Conservation (phyloP, 2,797 vertebrate species). For the Rhynchonycteris naso region DNA sequence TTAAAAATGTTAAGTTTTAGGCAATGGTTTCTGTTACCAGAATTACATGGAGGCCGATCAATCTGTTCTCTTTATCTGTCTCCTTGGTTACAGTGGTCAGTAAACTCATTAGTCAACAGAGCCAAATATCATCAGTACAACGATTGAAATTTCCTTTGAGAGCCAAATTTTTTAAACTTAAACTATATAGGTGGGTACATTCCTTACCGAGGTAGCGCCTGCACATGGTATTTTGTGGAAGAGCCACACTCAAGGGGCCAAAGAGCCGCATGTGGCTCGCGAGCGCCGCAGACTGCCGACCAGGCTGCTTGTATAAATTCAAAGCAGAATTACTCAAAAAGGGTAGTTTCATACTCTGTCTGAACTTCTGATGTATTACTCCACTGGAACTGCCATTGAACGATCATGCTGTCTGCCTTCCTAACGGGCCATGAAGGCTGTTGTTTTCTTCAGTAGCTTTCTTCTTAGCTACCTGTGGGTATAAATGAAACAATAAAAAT, state of each 20-base stretch:
- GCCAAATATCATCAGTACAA: too few relatives aligned
- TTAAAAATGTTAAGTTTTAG: slow-evolving; percentile 47
- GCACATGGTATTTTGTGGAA: too few relatives aligned
- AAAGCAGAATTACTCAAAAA: slow-evolving; percentile 5
- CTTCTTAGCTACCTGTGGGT: neutral
- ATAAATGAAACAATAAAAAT: neutral
- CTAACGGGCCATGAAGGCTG: neutral
- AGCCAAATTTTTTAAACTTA: too few relatives aligned
- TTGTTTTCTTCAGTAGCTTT: neutral
- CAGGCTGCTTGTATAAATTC: neutral
- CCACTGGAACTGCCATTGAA: neutral
- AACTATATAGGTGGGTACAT: too few relatives aligned
- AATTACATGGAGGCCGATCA: neutral
- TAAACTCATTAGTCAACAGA: too few relatives aligned
- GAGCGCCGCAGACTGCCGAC: too few relatives aligned
- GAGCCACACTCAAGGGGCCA: too few relatives aligned
- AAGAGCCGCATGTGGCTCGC: too few relatives aligned
- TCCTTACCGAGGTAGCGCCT: too few relatives aligned
- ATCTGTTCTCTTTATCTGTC: neutral
- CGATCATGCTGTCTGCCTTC: neutral
- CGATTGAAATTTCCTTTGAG: too few relatives aligned
- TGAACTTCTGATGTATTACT: neutral
- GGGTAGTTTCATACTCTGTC: neutral
- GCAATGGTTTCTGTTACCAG: neutral
- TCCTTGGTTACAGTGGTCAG: neutral